Conservation (phyloP, 2,113 vertebrate genomes). For the Triplophysa rosa region DNA sequence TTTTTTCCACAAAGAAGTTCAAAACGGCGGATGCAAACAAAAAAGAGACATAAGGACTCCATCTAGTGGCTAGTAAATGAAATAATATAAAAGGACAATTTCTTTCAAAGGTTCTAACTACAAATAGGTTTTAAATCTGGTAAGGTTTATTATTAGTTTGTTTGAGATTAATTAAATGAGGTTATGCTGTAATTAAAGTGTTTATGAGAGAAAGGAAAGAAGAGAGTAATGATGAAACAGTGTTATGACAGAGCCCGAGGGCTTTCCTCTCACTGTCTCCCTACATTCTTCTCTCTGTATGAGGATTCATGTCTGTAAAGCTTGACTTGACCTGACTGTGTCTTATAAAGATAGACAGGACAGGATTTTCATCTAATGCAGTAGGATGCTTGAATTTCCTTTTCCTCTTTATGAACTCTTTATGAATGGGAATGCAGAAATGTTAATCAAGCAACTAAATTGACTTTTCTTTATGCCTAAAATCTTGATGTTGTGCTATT, state of each 20-base stretch:
- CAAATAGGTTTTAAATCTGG: no score
- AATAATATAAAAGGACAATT: not conserved
- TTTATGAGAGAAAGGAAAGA: not conserved
- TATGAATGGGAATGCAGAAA: no score
- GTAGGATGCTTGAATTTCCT: not conserved
- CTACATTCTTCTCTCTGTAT: not conserved
- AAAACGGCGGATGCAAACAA: no score
- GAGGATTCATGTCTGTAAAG: not conserved
- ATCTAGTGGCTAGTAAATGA: not conserved
- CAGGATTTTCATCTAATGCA: not conserved
- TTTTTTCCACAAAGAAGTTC: no score
- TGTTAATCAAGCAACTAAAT: no score
- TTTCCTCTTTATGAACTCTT: no score
- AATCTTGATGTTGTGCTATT: no score
- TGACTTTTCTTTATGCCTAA: no score
- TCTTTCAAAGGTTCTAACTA: no score
- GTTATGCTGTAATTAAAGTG: not conserved
- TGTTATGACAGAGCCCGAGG: not conserved
- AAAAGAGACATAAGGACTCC: not conserved
- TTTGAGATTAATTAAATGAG: not conserved
- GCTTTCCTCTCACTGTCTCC: not conserved
- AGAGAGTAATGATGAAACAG: not conserved
- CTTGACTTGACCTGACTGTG: conserved; percentile 12
- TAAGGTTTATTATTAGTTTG: no score
- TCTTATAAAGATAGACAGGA: not conserved